phyloP scores from a whole-genome alignment of 2,888 invertebrate species.

The Drosophila parthenogenetica region DNA sequence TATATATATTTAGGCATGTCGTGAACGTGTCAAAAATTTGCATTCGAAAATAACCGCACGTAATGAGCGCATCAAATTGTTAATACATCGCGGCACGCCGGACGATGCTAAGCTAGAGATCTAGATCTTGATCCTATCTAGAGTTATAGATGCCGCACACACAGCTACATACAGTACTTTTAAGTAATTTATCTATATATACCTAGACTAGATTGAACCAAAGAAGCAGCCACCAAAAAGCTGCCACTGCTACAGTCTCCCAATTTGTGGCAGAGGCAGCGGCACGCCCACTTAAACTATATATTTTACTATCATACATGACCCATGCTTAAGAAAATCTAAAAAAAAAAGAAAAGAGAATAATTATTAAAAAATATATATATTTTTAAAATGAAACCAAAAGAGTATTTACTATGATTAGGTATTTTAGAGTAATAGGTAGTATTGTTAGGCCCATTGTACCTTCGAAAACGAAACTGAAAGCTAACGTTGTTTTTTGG shows the following conservation, averaged over 20 bases:
- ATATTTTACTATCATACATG: slow-evolving; percentile 43
- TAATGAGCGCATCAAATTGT: slow-evolving; percentile 94
- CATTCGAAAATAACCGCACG: slow-evolving; percentile 95
- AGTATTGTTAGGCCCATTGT: slow-evolving; percentile 56
- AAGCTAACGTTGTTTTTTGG: slow-evolving; percentile 85
- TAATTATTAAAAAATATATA: slow-evolving; percentile 59
- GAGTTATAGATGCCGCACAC: slow-evolving; percentile 44
- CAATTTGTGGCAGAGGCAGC: slow-evolving; percentile 36
- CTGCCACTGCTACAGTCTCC: slow-evolving; percentile 30
- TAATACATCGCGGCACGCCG: slow-evolving; percentile 94
- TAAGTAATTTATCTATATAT: slow-evolving; percentile 45
- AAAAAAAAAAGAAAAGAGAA: slow-evolving; percentile 35
- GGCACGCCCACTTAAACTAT: slow-evolving; percentile 22
- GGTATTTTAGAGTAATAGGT: slow-evolving; percentile 30
- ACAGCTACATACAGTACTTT: slow-evolving; percentile 44
- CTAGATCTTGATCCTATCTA: slow-evolving; percentile 44
- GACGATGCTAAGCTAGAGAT: slow-evolving; percentile 90
- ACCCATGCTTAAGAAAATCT: slow-evolving; percentile 58
- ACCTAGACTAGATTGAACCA: slow-evolving; percentile 63
- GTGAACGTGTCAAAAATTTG: slow-evolving; percentile 93
- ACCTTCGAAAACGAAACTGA: slow-evolving; percentile 65
- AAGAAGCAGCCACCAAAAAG: slow-evolving; percentile 72
- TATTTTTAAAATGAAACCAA: slow-evolving; percentile 63
- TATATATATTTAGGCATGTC: slow-evolving; percentile 88
- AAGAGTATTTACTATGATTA: slow-evolving; percentile 40